phyloP scores from a whole-genome alignment of 2,888 invertebrate species.

The Habrosyne pyritoides region DNA sequence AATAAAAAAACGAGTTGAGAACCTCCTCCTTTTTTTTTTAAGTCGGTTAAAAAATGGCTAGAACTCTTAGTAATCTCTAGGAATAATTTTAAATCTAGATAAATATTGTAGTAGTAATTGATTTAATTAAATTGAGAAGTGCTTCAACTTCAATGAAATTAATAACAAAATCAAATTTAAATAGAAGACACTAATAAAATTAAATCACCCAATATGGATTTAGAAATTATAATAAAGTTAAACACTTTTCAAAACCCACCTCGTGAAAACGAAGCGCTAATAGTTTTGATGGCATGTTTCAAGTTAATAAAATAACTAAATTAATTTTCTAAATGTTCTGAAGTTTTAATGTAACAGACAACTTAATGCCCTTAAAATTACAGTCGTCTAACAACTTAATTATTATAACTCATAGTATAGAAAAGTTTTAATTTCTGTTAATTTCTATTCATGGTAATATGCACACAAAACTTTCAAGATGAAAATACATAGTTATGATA shows the following conservation, averaged over 20 bases:
- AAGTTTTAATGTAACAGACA: not conserved
- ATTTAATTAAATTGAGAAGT: too few relatives aligned
- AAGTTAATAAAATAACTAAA: not conserved
- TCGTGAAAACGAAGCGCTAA: not conserved
- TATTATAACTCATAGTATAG: not conserved
- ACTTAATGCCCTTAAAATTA: conserved; percentile 2
- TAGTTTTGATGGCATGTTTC: conserved; percentile 2
- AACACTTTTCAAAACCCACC: not conserved
- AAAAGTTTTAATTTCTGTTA: not conserved
- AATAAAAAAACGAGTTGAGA: too few relatives aligned
- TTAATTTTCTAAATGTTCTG: conserved; percentile 3
- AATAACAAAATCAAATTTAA: too few relatives aligned
- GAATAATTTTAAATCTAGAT: too few relatives aligned
- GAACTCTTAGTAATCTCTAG: too few relatives aligned
- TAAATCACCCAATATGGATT: not conserved
- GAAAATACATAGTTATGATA: too few relatives aligned
- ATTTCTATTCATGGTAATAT: too few relatives aligned
- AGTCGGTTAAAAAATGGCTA: too few relatives aligned
- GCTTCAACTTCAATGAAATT: too few relatives aligned
- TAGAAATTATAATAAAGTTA: not conserved
- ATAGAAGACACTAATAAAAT: not conserved
- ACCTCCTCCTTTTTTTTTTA: too few relatives aligned
- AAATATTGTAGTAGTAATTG: too few relatives aligned
- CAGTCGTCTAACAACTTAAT: not conserved
- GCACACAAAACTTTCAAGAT: too few relatives aligned